Base-by-base conservation (phyloP, 2,797 vertebrate genomes). In the Discoglossus pictus region DNA sequence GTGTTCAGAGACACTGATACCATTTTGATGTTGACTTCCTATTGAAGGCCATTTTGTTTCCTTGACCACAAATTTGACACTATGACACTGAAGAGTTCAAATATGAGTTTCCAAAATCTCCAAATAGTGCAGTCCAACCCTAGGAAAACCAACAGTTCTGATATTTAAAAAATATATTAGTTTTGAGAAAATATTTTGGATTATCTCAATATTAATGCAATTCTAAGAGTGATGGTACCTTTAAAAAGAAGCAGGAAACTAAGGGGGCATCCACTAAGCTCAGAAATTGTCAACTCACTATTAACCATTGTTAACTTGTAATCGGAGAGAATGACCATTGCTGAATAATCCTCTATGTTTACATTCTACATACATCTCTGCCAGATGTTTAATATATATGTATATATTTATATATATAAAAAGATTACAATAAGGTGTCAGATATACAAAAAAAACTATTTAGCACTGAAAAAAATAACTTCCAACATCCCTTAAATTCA, bases 281-380 rank as follows among this genome's bases (percentile, higher is more conserved):
- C 27, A 4, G 13, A 54, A 47, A 47, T 40, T 18, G 46, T 38
- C 8, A 50, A 21, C 39, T n/a, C n/a, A 46, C 13, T 13, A n/a
- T 53, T 62, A 31, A 47, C 15, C 25, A 47, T 62, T 34, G 18
- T 13, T 15, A 40, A 7, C 51, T 62, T 43, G n/a, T 36, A 55
- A 38, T 25, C 17, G 13, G 35, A 59, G 55, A 43, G 17, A 61
- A 58, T 20, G 38, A 52, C 42, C 38, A 65, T 66, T 63, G 21
- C 42, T 54, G 31, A 52, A 51, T 58, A 55, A 72, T 35, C 34
- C 47, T 58, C 51, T 77, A 82, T 46, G 65, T 77, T 82, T 80
- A 80, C 75, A 84, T 78, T 86, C 83, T 84, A 82, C 80, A 79
- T 75, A 82, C 76, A 85, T 82, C 78, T 83, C 79, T 75, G 64